Evolutionary conservation across 2,113 vertebrate genomes (phyloP), one percentile per base, ranked within the genome.

Genomic region (Macroglossus sobrinus): DNA sequence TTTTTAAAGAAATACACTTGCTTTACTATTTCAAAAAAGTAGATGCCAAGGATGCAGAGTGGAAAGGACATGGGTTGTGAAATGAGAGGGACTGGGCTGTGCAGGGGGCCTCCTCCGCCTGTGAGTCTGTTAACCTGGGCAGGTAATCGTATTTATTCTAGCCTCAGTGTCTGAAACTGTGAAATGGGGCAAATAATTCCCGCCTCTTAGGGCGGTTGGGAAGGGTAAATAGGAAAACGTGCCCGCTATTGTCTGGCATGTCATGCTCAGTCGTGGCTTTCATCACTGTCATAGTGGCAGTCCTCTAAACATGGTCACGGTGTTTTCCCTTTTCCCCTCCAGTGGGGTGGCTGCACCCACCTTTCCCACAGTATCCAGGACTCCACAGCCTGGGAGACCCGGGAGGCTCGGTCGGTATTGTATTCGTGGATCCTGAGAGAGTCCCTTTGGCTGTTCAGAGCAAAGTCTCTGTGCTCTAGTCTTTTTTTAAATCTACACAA

Each of bases 271-370:
- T 12, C 35, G 10, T 19, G 3, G 13, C 4, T 24, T 14, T 30
- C 40, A 4, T n/a, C 43, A 3, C 35, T 45, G 2, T 18, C 16
- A 5, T 40, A 2, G 2, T 1, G 7, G 0, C 1, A 1, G 10
- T 66, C 22, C 21, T 12, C 16, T 50, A 3, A 11, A 6, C 9
- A 5, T 7, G 8, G 18, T 53, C 5, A 0, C 2, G 21, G 8
- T 43, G 55, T 33, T 9, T 61, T 43, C 15, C 47, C 16, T 64
- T 64, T 18, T 81, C 19, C 16, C 68, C 15, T 57, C 16, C 5
- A 7, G 53, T 35, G 50, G 21, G 16, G 28, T 19, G 7, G 4
- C 33, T 14, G 1, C 7, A 4, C 71, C 72, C 74, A 7, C 18
- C 22, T 13, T 22, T 64, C 79, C 40, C 4, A 0, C 7, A 3